Conservation (phyloP, 2,113 vertebrate genomes). For the Alligator sinensis region DNA sequence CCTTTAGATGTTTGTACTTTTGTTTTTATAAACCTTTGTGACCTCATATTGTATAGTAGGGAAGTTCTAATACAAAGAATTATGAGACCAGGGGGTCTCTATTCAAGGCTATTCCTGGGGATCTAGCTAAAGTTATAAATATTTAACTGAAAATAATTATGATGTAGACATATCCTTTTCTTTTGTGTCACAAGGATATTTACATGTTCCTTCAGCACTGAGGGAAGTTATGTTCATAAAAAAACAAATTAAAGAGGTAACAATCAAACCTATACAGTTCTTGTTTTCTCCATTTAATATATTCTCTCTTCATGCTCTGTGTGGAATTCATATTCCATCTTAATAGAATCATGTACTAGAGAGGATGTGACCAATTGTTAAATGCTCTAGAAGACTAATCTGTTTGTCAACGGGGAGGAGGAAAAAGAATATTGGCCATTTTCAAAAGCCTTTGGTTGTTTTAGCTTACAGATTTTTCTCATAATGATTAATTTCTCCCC, state of each 20-base stretch:
- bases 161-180: neutral
- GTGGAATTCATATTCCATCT: neutral
- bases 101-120: constrained; percentile 34
- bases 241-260: neutral
- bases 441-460: neutral
- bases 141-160: constrained; percentile 37
- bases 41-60: neutral
- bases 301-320: neutral
- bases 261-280: neutral
- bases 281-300: neutral
- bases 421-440: neutral
- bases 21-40: neutral
- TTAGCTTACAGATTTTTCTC: neutral
- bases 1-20: constrained; percentile 9
- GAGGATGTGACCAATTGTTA: neutral
- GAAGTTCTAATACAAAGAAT: constrained; percentile 8
- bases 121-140: constrained; percentile 21
- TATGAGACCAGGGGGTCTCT: constrained; percentile 12
- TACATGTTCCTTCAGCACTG: neutral
- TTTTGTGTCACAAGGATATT: neutral
- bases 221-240: constrained; percentile 19
- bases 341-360: too few relatives aligned
- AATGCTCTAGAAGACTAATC: neutral
- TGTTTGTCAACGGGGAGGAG: neutral
- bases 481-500: neutral